Evolutionary conservation across 2,113 vertebrate species (phyloP).

Genomic region (Pollimyrus isidori): DNA sequence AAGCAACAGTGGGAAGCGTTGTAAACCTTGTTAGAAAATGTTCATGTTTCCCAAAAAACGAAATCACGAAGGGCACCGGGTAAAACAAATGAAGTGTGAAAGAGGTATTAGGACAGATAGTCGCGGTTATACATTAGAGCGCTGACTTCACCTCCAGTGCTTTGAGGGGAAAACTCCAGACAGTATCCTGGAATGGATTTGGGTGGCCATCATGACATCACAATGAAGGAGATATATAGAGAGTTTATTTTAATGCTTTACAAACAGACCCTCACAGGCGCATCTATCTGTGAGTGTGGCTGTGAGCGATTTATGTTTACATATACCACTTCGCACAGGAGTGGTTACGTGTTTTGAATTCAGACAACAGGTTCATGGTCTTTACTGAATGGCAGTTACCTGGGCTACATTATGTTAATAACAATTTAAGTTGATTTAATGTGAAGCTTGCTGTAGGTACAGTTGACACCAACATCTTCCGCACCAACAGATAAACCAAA

Average conservation of each 20-base stretch:
- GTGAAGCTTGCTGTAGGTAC: background rate
- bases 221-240: background rate
- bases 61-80: background rate
- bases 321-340: constrained; percentile 5
- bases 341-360: constrained; percentile 3
- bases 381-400: constrained; percentile 6
- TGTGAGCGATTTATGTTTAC: constrained; percentile 11
- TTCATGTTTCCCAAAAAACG: background rate
- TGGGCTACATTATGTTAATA: background rate
- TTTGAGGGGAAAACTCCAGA: background rate
- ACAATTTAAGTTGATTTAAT: background rate
- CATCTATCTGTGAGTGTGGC: background rate
- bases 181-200: constrained; percentile 2
- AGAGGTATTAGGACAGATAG: constrained; percentile 7
- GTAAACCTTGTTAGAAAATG: background rate
- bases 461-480: background rate
- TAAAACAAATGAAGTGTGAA: background rate
- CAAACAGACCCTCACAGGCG: constrained; percentile 13
- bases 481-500: background rate
- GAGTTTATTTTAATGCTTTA: constrained; percentile 5
- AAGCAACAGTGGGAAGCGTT: background rate
- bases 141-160: background rate
- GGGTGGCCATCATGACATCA: background rate
- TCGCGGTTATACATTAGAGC: background rate
- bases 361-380: background rate